Conservation (phyloP, 2,888 invertebrate genomes). For the Cephus pygmeus region DNA sequence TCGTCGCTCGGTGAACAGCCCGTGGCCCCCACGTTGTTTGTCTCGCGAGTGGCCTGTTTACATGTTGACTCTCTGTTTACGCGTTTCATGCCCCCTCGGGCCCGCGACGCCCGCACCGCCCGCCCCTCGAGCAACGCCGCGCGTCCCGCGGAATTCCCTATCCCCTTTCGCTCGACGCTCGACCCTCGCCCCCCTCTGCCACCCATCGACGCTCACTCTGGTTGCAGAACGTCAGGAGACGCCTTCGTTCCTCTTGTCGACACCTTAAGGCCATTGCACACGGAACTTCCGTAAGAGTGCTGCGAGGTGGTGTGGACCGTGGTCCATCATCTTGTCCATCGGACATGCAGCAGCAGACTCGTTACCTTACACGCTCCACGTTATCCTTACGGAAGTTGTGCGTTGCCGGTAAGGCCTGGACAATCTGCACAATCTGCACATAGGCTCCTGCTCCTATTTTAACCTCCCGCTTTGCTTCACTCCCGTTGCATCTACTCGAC, state of each 20-base stretch:
- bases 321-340: too few species aligned
- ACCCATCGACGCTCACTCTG: constrained; percentile 3
- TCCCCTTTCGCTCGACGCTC: constrained; percentile 27
- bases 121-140: constrained; percentile 24
- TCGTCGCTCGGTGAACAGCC: constrained; percentile 50
- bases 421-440: too few species aligned
- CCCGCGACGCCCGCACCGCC: constrained; percentile 22
- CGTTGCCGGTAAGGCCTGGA: too few species aligned
- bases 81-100: constrained; percentile 55
- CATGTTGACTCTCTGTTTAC: constrained; percentile 67
- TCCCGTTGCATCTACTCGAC: too few species aligned
- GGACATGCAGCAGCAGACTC: too few species aligned
- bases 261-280: too few species aligned
- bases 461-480: too few species aligned
- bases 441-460: too few species aligned
- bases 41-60: constrained; percentile 67
- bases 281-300: too few species aligned
- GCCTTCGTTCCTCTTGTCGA: neutral
- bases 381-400: too few species aligned
- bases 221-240: neutral
- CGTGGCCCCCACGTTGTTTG: constrained; percentile 66
- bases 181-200: constrained; percentile 6
- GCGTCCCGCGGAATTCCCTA: constrained; percentile 13
- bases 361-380: too few species aligned
- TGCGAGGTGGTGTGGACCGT: too few species aligned